These are phyloP conservation scores for Myathropa florea DNA, from an alignment of 2,888 invertebrate genomes.

Conservation along the genomic window DNA sequence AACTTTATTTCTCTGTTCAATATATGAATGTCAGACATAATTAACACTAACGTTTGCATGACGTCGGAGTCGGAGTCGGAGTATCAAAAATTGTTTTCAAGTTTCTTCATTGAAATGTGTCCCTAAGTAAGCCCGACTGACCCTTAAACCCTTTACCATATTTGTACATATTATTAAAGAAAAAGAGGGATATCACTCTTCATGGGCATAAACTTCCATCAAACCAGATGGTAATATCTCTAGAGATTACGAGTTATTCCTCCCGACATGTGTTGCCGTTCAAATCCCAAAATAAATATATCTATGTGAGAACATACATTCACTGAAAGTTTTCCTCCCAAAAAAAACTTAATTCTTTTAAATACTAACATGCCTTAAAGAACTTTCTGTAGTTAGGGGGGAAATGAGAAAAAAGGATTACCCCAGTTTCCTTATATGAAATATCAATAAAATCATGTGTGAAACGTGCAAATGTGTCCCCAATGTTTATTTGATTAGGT, in stretches of 20 bases:
- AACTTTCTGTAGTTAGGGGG: neutral
- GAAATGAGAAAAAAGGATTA: neutral
- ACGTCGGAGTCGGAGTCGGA: no score
- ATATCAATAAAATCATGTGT: conserved; percentile 29
- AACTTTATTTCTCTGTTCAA: no score
- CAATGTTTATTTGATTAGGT: conserved; percentile 18
- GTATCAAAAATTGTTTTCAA: neutral
- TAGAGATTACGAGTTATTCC: neutral
- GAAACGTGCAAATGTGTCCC: conserved; percentile 17
- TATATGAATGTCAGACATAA: no score
- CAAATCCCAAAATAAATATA: conserved; percentile 3
- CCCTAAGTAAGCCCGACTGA: neutral
- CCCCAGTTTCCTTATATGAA: neutral
- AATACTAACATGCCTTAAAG: neutral
- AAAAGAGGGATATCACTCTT: neutral
- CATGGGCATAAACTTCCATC: neutral
- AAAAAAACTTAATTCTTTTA: neutral
- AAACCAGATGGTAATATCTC: neutral
- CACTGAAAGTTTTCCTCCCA: neutral
- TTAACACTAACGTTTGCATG: no score
- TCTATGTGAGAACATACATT: neutral
- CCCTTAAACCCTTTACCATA: neutral
- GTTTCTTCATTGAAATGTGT: neutral
- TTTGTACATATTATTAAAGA: neutral
- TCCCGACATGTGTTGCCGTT: neutral